phyloP scores from a whole-genome alignment of 2,797 vertebrate species.

The Pangasius larnaudii region DNA sequence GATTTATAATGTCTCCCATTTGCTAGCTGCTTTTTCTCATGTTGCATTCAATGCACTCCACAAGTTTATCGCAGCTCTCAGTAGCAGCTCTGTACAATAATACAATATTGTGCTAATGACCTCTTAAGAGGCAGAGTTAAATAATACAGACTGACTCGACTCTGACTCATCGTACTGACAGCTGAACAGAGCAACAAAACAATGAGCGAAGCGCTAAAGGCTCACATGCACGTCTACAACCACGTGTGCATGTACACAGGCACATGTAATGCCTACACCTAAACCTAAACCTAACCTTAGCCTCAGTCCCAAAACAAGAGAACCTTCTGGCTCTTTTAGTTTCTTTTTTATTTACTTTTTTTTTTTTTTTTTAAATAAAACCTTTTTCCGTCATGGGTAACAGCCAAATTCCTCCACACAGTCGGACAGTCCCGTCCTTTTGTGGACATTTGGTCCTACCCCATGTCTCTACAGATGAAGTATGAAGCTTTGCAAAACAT shows the following conservation, averaged over 20 bases:
- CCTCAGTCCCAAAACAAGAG: background rate
- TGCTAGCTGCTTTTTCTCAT: background rate
- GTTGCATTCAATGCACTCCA: background rate
- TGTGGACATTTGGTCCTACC: background rate
- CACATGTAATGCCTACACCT: background rate
- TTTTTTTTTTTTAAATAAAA: background rate
- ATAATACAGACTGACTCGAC: conserved; percentile 20
- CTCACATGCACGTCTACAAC: background rate
- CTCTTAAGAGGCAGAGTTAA: background rate
- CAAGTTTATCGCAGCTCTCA: background rate
- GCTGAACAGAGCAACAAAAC: conserved; percentile 10
- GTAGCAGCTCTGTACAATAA: background rate
- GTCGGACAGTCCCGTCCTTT: background rate
- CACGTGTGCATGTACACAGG: too few species aligned
- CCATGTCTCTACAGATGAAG: background rate
- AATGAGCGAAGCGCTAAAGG: background rate
- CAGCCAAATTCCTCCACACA: background rate
- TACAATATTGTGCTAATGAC: conserved; percentile 18
- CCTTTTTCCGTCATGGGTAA: background rate
- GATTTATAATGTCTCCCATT: background rate
- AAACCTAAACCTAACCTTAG: background rate
- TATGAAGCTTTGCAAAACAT: background rate
- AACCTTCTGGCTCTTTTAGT: background rate
- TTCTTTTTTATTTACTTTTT: background rate
- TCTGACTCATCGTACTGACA: background rate